Conservation (phyloP, 2,797 vertebrate genomes). For the Oryzias sinensis region DNA sequence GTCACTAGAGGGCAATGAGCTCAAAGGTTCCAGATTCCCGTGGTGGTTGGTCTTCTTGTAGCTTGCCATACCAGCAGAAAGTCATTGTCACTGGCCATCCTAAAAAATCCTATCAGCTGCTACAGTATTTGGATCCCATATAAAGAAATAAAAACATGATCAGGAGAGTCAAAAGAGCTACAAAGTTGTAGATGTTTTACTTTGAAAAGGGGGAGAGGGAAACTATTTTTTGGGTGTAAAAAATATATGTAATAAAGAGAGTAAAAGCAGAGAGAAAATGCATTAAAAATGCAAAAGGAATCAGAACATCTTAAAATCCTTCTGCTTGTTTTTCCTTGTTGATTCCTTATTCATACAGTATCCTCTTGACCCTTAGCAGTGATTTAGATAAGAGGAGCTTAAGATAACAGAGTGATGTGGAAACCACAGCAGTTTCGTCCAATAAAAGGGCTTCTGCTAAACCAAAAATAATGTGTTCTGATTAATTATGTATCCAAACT, state of each 20-base stretch:
- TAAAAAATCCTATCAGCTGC: too few relatives aligned
- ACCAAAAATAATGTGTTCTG: background rate
- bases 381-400: conserved; percentile 15
- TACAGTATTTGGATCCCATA: too few relatives aligned
- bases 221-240: too few relatives aligned
- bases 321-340: background rate
- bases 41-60: too few relatives aligned
- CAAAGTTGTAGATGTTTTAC: too few relatives aligned
- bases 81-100: too few relatives aligned
- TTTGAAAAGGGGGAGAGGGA: too few relatives aligned
- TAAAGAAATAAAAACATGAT: too few relatives aligned
- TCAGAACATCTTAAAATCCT: conserved; percentile 12
- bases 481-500: too few relatives aligned
- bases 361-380: conserved; percentile 8
- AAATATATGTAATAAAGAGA: too few relatives aligned
- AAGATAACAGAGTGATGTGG: conserved; percentile 4
- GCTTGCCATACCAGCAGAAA: too few relatives aligned
- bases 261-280: background rate
- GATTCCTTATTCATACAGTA: conserved; percentile 2
- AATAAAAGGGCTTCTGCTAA: background rate
- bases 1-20: conserved; percentile 51
- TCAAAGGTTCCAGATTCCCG: background rate
- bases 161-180: too few relatives aligned
- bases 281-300: background rate
- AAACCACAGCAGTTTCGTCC: background rate